Percentiles rank a stretch among this genome's conserved stretches.
These are phyloP conservation scores for Vimba vimba DNA, from an alignment of 2,113 vertebrate genomes.

Conservation along the genomic window DNA sequence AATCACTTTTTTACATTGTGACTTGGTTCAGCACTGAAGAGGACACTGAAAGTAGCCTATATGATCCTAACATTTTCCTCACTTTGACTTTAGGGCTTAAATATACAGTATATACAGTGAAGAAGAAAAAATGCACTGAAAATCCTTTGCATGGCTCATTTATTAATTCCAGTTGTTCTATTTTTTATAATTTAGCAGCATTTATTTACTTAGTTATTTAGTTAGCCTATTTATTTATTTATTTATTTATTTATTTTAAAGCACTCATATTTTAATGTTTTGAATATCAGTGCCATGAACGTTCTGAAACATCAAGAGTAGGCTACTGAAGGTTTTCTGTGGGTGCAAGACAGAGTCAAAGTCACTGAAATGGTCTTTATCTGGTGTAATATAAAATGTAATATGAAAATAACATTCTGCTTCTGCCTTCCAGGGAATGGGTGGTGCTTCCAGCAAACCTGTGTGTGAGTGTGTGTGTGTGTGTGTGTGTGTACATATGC, in stretches of 20 bases:
- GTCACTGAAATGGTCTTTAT: background rate
- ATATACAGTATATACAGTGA: background rate
- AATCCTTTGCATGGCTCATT: background rate
- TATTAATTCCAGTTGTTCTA: background rate
- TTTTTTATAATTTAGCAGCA: background rate
- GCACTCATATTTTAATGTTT: background rate
- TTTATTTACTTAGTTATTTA: too few relatives aligned
- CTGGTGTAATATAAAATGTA: conserved; percentile 4
- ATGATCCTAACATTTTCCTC: background rate
- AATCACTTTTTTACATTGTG: background rate
- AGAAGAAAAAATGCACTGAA: background rate
- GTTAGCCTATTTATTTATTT: background rate
- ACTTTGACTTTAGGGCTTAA: background rate
- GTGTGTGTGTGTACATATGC: conserved; percentile 27
- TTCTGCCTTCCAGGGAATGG: conserved; percentile 34
- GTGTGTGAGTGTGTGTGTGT: conserved; percentile 28
- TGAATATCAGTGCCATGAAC: background rate
- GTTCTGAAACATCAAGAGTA: background rate
- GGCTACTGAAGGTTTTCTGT: background rate
- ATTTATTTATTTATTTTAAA: too few relatives aligned
- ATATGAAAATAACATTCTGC: background rate
- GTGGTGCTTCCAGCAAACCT: background rate
- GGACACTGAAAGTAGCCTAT: background rate
- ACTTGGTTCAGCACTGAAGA: background rate
- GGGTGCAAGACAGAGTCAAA: background rate